Evolutionary conservation across 1,140 invertebrate species (phyloP), one percentile per base, ranked within the genome.

Genomic region (Danaus plexippus): DNA sequence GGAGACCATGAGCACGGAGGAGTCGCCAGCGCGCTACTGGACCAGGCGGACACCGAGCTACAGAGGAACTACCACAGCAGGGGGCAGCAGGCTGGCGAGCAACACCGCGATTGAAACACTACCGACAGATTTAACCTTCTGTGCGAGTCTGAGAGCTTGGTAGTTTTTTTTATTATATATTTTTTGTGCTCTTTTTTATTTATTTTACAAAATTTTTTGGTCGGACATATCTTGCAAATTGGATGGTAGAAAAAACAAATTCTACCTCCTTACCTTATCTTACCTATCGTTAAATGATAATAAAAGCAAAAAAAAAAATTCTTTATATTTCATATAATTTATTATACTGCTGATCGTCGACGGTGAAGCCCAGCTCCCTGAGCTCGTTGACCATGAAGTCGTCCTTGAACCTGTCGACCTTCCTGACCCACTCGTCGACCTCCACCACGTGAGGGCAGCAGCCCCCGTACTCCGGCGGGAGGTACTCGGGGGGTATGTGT

Each of bases 381-480:
- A 83, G 56, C 46, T 83, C 79, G 52, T 75, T 44, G 0, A 77
- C 73, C 59, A 86, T 65, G 57, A 75, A 81, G 13, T 86, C 79
- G 42, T 86, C 83, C 61, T 82, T 86, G 18, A 77, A 86, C 49
- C 69, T 75, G 52, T 84, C 63, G 7, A 86, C 71, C 59, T 80
- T 79, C 1, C 60, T 43, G 2, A 86, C 55, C 79, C 79, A 86
- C 42, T 82, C 70, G 57, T 83, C 79, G 7, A 68, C 76, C 1
- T 73, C 59, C 7, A 82, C 63, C 0, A 78, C 54, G 12, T 78
- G 59, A 32, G 59, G 53, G 63, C 92, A 89, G 1, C 88, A 78
- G 0, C 94, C 94, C 0, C 93, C 93, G 71, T 91, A 91, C 64
- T 88, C 90, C 69, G 91, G 90, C 8, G 94, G 93, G 45, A 95